Evolutionary conservation across 2,113 vertebrate species (phyloP).

Genomic region (Melanotaenia duboulayi): DNA sequence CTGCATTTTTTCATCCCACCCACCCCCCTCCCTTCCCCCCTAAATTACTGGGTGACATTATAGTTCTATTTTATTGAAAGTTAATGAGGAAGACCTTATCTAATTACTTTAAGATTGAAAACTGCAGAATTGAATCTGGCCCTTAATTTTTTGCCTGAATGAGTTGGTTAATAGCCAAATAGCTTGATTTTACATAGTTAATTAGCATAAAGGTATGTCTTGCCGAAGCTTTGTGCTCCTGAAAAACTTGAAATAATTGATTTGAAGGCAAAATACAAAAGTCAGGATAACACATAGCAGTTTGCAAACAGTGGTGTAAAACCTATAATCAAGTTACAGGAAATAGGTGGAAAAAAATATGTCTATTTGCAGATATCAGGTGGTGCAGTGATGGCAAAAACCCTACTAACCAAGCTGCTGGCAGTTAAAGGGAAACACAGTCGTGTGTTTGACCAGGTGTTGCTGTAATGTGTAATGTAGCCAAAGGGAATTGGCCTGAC

Average conservation of each 20-base stretch:
- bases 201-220: neutral
- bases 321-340: neutral
- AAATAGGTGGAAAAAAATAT: neutral
- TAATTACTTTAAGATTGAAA: slow-evolving; percentile 47
- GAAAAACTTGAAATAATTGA: slow-evolving; percentile 1
- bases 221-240: neutral
- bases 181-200: neutral
- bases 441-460: slow-evolving; percentile 25
- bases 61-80: slow-evolving; percentile 13
- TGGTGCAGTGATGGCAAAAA: neutral
- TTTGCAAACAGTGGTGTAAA: neutral
- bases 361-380: slow-evolving; percentile 12
- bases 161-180: slow-evolving; percentile 27
- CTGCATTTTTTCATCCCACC: neutral
- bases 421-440: neutral
- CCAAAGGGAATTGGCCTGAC: slow-evolving; percentile 36
- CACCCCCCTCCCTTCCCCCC: too few relatives aligned
- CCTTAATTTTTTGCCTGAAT: slow-evolving; percentile 52
- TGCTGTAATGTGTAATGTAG: slow-evolving; percentile 15
- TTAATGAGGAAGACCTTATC: slow-evolving; percentile 47
- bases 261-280: slow-evolving; percentile 3
- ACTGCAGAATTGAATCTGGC: slow-evolving; percentile 51
- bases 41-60: slow-evolving; percentile 12
- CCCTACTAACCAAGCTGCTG: slow-evolving; percentile 1
- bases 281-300: neutral